Evolutionary conservation across 2,113 vertebrate species (phyloP), one percentile per base, ranked within the genome.

Genomic region (Silurus meridionalis): DNA sequence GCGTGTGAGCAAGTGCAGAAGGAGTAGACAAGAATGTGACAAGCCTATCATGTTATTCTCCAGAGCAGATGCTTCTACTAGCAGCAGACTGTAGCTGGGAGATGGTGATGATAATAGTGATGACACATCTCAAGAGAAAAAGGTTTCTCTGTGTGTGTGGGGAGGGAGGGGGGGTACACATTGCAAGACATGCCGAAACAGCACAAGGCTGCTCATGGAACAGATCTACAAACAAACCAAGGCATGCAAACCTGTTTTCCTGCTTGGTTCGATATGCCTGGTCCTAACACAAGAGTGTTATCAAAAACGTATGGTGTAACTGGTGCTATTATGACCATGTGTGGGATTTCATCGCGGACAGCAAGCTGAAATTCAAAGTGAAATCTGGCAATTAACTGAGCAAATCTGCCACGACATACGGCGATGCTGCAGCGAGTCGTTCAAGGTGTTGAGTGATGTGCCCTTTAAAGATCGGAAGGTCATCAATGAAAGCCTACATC

Each of bases 31-130:
- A 63, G 48, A 87, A 82, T 52, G 46, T 60, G 79, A 82, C 57
- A n/a, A 64, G 78, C 78, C 55, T 64, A 66, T 82, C 64, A 28
- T 69, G 63, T 37, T 71, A 71, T 72, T 86, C 64, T 80, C 64
- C 58, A 75, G 80, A 86, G 81, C 80, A 83, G 69, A 78, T 78
- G 86, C 69, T 87, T 83, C 57, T 55, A 83, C 60, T 52, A 57
- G 55, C 15, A 6, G 79, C 28, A 75, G 67, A 48, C 57, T 77
- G 58, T 53, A 63, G 50, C 25, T 64, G 80, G 9, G 37, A 82
- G 85, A 75, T 5, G 25, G 25, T 48, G 80, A 87, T 67, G 86
- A 58, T 23, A 82, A 86, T 72, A 86, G 77, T 87, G 72, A 83
- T 83, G 80, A 87, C 71, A 48, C 19, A 55, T 83, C 86, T 83